Evolutionary conservation across 1,140 invertebrate species (phyloP), one percentile per base, ranked within the genome.

Genomic region (Leptopilina boulardi): DNA sequence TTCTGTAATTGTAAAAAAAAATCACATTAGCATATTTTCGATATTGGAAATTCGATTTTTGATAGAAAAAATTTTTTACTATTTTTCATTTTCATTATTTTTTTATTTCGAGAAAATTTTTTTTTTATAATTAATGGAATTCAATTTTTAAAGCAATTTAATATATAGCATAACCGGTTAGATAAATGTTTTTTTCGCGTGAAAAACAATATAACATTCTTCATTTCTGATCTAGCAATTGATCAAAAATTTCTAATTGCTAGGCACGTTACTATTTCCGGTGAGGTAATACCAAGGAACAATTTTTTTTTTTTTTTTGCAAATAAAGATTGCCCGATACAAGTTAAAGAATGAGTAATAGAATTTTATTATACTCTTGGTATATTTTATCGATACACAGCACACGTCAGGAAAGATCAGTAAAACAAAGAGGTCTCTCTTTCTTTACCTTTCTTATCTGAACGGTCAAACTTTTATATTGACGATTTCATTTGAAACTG

Each of bases 1-100:
- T 95, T 91, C 95, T 96, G 92, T 4, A 93, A 93, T 86, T 76
- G 77, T 81, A 23, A 75, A 74, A 59, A n/a, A 38, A 15, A 71
- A 18, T 8, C 4, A 1, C 10, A 54, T 54, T 19, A 54, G n/a
- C 18, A 19, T 19, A 9, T 19, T 54, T 54, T 3, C n/a, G 5
- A n/a, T n/a, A n/a, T n/a, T n/a, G n/a, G n/a, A n/a, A n/a, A n/a
- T n/a, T n/a, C n/a, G n/a, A n/a, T n/a, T n/a, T n/a, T n/a, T n/a
- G n/a, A n/a, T n/a, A n/a, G n/a, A 18, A 51, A 15, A 8, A 54
- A 54, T n/a, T 47, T 47, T 47, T 47, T 44, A 2, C 42, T 44
- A 44, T 44, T 44, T 44, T 51, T 15, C 19, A n/a, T n/a, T n/a
- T n/a, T n/a, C n/a, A n/a, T n/a, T n/a, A n/a, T n/a, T n/a, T n/a